Conservation (phyloP, 2,113 vertebrate genomes). For the Colius striatus region DNA sequence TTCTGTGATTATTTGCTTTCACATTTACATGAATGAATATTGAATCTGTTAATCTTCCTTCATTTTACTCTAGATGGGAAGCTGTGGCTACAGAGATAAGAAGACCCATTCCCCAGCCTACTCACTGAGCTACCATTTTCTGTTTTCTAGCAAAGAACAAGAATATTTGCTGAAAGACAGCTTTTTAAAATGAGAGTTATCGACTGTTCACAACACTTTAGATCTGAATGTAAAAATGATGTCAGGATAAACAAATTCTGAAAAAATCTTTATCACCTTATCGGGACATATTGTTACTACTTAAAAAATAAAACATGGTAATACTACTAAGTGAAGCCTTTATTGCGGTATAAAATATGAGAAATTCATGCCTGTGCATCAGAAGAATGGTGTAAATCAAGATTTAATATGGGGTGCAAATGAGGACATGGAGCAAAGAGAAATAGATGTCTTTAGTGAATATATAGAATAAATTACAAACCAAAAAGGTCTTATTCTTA, state of each 20-base stretch:
- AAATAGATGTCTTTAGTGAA: background rate
- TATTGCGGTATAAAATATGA: background rate
- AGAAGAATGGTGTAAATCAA: background rate
- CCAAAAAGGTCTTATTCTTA: background rate
- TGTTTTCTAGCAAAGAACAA: background rate
- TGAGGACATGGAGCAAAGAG: background rate
- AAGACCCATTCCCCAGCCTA: background rate
- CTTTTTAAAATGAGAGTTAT: background rate
- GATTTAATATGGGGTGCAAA: background rate
- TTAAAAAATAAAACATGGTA: background rate
- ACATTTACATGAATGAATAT: background rate
- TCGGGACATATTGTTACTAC: background rate
- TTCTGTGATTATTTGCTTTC: fast-evolving
- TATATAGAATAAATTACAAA: background rate
- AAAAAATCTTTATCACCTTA: background rate
- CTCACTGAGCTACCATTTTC: background rate
- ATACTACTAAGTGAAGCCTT: background rate
- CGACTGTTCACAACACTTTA: background rate
- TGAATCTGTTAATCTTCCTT: background rate
- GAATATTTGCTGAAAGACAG: background rate
- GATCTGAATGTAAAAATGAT: background rate
- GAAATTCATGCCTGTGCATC: background rate
- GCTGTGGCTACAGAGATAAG: background rate
- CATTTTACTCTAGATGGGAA: background rate
- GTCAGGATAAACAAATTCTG: background rate